Base-by-base conservation (phyloP, 2,797 vertebrate species). In the Taeniopygia guttata region DNA sequence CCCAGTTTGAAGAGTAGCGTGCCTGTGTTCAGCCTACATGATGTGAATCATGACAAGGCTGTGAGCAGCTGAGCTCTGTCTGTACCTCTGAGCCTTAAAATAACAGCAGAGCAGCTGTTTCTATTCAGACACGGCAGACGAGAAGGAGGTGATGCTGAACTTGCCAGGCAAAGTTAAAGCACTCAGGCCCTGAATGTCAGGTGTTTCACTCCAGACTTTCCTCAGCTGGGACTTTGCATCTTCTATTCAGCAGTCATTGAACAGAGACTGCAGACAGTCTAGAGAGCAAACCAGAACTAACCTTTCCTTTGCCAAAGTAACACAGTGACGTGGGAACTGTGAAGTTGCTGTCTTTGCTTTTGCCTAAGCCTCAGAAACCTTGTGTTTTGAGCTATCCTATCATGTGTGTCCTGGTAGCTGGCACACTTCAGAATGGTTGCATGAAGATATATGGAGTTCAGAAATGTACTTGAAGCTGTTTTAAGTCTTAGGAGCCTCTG, bases 51-150 rank as follows among this genome's bases (percentile, higher is more conserved):
- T 81, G 84, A 52, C 54, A 85, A 74, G 82, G 72, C 92, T 84
- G 81, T 40, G 87, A 96, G 93, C 87, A 91, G 69, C 94, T 93
- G 91, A 94, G 94, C 82, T 92, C 91, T 88, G 62, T 66, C 73
- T 85, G 26, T 73, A 79, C 60, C 85, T 92, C 79, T 77, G 36
- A 89, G 76, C 69, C 69, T 89, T 70, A 63, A 90, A 89, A 92
- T 89, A 96, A 63, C 67, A 89, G 48, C 48, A 63, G 48, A 94
- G 83, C 87, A 91, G 87, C 69, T 91, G 59, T 74, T 82, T 46
- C 14, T 79, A n/a, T 70, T 83, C 79, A 36, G 58, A 58, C 67
- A 36, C 5, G 38, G 89, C 78, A 86, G 82, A 90, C 69, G 4
- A 88, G 70, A 56, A 58, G 87, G 69, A 68, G 76, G 73, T 30